Conservation (phyloP, 1,140 invertebrate species). For the Dendroctonus valens region DNA sequence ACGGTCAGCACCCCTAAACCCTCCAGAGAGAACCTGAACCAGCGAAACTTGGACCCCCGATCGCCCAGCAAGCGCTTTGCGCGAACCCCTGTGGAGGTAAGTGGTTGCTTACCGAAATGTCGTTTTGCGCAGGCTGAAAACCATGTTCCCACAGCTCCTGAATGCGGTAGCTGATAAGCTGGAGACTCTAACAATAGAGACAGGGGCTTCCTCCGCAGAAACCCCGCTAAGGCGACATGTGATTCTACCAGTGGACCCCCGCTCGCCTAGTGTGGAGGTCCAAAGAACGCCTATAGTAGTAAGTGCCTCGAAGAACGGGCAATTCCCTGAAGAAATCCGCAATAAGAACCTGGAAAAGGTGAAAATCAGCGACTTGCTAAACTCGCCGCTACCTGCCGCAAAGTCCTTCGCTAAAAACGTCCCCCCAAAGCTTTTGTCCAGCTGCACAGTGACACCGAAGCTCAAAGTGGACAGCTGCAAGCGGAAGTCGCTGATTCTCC, state of each 20-base stretch:
- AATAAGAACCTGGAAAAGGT: constrained; percentile 46
- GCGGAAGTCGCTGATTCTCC: constrained; percentile 43
- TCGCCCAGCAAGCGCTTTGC: constrained; percentile 51
- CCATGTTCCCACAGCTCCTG: constrained; percentile 25
- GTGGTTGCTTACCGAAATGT: not conserved
- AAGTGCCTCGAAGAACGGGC: constrained; percentile 32
- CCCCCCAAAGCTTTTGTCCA: constrained; percentile 39
- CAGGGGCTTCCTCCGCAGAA: constrained; percentile 36
- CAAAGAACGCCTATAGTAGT: constrained; percentile 53
- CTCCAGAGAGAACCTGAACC: too few relatives aligned
- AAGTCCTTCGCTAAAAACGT: not conserved
- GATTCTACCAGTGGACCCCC: constrained; percentile 48
- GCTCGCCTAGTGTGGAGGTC: constrained; percentile 52
- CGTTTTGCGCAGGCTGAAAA: constrained; percentile 6
- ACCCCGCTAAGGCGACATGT: constrained; percentile 41
- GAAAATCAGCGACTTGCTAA: constrained; percentile 5
- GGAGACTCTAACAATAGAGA: constrained; percentile 10
- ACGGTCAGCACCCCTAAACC: too few relatives aligned
- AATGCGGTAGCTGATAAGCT: constrained; percentile 28
- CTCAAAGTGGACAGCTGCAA: constrained; percentile 35
- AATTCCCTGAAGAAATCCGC: constrained; percentile 39
- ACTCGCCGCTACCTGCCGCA: constrained; percentile 13
- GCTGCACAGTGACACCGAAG: constrained; percentile 32
- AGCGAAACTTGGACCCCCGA: constrained; percentile 46
- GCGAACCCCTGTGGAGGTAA: constrained; percentile 52